Evolutionary conservation across 1,140 invertebrate species (phyloP), one percentile per base, ranked within the genome.

Genomic region (Heliconius melpomene): DNA sequence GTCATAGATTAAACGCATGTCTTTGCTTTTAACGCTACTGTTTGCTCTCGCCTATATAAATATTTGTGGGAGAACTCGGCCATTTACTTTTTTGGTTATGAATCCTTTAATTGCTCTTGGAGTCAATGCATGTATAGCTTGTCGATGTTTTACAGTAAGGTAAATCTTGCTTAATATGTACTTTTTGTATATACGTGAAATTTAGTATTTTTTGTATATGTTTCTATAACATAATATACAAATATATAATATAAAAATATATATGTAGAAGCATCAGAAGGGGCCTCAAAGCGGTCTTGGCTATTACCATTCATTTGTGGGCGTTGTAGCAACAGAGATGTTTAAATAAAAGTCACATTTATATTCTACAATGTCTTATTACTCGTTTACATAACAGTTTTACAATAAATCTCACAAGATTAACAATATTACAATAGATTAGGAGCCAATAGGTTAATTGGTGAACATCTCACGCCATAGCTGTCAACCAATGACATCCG

Each of bases 11-110:
- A 91, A 90, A 90, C 91, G 90, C 89, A 90, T 93, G 90, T 93
- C 91, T 93, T 93, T 89, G 91, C 89, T 91, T 91, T 92, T 88
- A 91, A 87, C 86, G 90, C 91, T 94, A 91, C 92, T 91, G 92
- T 92, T 94, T 94, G 86, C 87, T 85, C 85, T 87, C 81, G 87
- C 90, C 87, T 91, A 89, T 87, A 88, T 91, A 91, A 94, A 94
- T 91, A 94, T 92, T 92, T 90, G 88, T 87, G 80, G 86, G 83
- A 87, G 86, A 86, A 89, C 85, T 86, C 86, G 88, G 82, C 87
- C 90, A 89, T 90, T 90, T 87, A 87, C 87, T 87, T 88, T 84
- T 86, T 84, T 80, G 77, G 88, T 88, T 90, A 89, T 89, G 87
- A 88, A 88, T 85, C 84, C 84, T 88, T 93, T 90, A 91, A 92